Percentiles rank a stretch among this genome's conserved stretches.
These are phyloP conservation scores for Anoplolepis gracilipes DNA, from an alignment of 1,140 invertebrate species.

Conservation along the genomic window DNA sequence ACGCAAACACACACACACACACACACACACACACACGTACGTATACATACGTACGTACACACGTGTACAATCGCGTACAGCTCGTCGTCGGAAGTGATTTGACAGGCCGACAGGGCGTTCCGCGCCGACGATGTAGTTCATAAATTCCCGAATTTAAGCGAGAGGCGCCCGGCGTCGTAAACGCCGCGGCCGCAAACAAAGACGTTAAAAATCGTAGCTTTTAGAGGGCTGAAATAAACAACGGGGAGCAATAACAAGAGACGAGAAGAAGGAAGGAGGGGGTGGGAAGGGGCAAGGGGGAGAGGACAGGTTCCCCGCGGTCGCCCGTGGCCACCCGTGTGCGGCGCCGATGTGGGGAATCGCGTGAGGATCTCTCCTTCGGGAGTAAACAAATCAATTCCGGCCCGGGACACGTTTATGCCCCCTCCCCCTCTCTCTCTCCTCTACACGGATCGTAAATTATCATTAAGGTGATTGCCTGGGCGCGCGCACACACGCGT, in stretches of 20 bases:
- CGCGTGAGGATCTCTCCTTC: slow-evolving; percentile 79
- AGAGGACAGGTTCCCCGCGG: slow-evolving; percentile 28
- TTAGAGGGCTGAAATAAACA: slow-evolving; percentile 16
- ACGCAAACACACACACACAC: neutral
- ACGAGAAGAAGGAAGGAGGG: neutral
- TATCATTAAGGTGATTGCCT: slow-evolving; percentile 84
- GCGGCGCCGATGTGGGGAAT: slow-evolving; percentile 61
- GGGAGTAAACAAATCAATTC: slow-evolving; percentile 83
- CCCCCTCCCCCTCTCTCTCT: slow-evolving; percentile 50
- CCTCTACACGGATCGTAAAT: slow-evolving; percentile 84
- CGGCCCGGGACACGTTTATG: slow-evolving; percentile 79
- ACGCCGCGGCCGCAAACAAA: slow-evolving; percentile 51
- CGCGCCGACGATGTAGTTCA: slow-evolving; percentile 37
- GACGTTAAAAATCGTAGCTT: slow-evolving; percentile 48
- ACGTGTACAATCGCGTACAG: neutral
- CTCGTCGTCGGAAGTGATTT: slow-evolving; percentile 49
- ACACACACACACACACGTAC: neutral
- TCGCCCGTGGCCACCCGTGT: slow-evolving; percentile 58
- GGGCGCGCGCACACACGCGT: slow-evolving; percentile 46
- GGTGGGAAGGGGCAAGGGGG: neutral
- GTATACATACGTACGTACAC: neutral
- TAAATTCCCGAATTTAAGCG: slow-evolving; percentile 59
- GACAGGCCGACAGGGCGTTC: too few relatives aligned
- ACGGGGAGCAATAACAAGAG: slow-evolving; percentile 43
- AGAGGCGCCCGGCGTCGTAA: slow-evolving; percentile 27